Evolutionary conservation across 2,888 invertebrate genomes (phyloP), one percentile per base, ranked within the genome.

Genomic region (Xanthia togata): DNA sequence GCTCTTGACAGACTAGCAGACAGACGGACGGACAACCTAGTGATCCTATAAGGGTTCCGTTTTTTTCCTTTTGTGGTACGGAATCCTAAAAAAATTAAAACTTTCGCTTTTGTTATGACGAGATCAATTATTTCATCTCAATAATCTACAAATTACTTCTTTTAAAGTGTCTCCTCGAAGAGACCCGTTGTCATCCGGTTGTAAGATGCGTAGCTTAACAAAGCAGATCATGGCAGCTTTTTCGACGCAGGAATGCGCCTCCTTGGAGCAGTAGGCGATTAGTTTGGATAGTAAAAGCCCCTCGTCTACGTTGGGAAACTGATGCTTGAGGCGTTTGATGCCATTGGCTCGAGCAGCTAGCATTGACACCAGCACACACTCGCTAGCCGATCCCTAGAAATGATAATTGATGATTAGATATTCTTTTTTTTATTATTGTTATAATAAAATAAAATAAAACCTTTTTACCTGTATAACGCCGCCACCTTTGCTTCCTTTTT

Each of bases 221-320:
- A 99, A 99, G 90, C 98, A 98, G 89, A 99, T 99, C 99, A 99
- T 99, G 4, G 99, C 99, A 5, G 98, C 98, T 93, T 99, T 99
- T 93, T 99, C 99, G 6, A 99, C 99, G 91, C 98, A 98, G 53
- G 99, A 99, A 93, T 99, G 99, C 44, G 99, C 98, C 93, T 99
- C 98, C 91, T 98, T 98, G 53, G 98, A 98, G 94, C 98, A 98
- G 92, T 98, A 98, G 41, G 99, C 99, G 97, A 99, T 99, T 73
- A 99, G 97, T 95, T 99, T 99, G 14, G 99, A 98, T 55, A 99
- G 97, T 68, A 99, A 96, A 55, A 98, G 97, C 0, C 99, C 99
- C 93, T 99, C 99, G 93, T 99, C 99, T 41, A 98, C 98, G 87
- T 98, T 98, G 0, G 98, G 98, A 92, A 98, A 98, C 89, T 98